phyloP scores from a whole-genome alignment of 2,113 vertebrate genomes.

The Trochalopteron elliotii region DNA sequence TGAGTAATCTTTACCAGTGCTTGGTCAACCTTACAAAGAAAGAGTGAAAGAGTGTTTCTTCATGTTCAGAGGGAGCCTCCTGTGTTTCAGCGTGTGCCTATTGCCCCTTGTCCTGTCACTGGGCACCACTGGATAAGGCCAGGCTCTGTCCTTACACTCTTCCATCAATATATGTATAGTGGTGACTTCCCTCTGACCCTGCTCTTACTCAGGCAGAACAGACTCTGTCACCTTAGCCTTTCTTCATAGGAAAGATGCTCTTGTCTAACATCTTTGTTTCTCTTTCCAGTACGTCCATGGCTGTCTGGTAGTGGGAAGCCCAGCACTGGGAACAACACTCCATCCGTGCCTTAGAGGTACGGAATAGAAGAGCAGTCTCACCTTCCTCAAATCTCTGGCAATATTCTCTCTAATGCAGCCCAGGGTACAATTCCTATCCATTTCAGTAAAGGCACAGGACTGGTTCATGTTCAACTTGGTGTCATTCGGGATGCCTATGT shows the following conservation, averaged over 20 bases:
- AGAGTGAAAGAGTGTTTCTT: not conserved
- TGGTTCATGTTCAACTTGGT: not conserved
- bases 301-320: not conserved
- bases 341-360: not conserved
- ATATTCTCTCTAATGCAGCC: fast-evolving
- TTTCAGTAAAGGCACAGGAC: not conserved
- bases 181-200: not conserved
- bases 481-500: fast-evolving
- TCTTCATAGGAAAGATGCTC: not conserved
- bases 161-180: too few relatives aligned
- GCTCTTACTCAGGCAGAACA: not conserved
- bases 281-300: not conserved
- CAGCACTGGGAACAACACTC: not conserved
- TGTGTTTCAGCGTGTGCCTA: not conserved
- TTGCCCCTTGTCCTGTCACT: not conserved
- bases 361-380: not conserved
- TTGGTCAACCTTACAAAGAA: not conserved
- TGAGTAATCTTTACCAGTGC: not conserved
- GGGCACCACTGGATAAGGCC: not conserved
- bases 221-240: not conserved
- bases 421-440: not conserved
- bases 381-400: not conserved
- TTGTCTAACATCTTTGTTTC: not conserved
- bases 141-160: not conserved
- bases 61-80: not conserved